Evolutionary conservation across 2,888 invertebrate genomes (phyloP).

Genomic region (Leucophora obtusa): DNA sequence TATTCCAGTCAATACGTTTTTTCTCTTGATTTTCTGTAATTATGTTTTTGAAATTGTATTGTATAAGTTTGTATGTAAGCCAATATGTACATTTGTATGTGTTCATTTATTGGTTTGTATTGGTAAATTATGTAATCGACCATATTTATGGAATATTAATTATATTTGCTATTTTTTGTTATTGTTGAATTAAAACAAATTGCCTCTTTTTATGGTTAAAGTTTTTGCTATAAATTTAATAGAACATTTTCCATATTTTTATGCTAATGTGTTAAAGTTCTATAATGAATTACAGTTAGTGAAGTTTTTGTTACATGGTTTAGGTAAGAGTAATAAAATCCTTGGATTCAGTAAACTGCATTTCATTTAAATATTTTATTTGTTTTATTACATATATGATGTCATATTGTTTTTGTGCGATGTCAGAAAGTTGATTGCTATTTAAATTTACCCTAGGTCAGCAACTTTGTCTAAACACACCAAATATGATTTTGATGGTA

Average conservation of each 20-base stretch:
- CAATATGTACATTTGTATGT: neutral
- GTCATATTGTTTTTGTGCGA: too few species aligned
- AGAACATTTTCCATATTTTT: neutral
- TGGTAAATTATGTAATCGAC: slow-evolving; percentile 42
- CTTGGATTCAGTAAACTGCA: too few species aligned
- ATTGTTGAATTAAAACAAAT: slow-evolving; percentile 21
- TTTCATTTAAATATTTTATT: too few species aligned
- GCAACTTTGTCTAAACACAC: too few species aligned
- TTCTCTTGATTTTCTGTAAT: slow-evolving; percentile 38
- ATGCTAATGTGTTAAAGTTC: neutral
- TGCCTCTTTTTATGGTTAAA: slow-evolving; percentile 9
- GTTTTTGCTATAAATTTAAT: slow-evolving; percentile 5
- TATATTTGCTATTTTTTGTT: slow-evolving; percentile 27
- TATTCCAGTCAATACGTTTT: slow-evolving; percentile 39
- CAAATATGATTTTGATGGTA: too few species aligned
- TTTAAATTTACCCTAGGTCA: too few species aligned
- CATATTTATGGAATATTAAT: slow-evolving; percentile 58
- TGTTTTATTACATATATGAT: too few species aligned
- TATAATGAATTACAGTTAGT: too few species aligned
- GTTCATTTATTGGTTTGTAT: neutral
- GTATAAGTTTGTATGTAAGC: neutral
- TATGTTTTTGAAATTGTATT: slow-evolving; percentile 35
- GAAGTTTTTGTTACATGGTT: too few species aligned
- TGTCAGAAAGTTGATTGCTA: too few species aligned
- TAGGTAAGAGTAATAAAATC: too few species aligned